These are phyloP conservation scores for Staurois parvus DNA, from an alignment of 2,797 vertebrate genomes.

Conservation along the genomic window DNA sequence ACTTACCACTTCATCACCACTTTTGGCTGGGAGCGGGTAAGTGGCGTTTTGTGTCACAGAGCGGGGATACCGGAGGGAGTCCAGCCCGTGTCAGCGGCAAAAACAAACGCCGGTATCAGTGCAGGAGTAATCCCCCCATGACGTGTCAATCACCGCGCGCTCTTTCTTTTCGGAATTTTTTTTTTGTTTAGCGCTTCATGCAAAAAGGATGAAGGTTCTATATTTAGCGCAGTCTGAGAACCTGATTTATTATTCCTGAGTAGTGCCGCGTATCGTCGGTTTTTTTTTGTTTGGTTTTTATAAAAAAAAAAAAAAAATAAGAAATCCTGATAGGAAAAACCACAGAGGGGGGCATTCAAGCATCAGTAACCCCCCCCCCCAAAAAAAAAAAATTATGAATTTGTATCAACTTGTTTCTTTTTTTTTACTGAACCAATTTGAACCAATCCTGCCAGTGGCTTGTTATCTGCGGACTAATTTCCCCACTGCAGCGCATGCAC, in stretches of 20 bases:
- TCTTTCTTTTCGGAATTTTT: background rate
- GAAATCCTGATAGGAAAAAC: too few species aligned
- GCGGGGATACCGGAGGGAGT: slow-evolving; percentile 27
- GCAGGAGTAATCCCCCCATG: background rate
- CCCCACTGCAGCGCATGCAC: too few species aligned
- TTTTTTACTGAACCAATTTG: too few species aligned
- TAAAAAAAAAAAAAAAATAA: too few species aligned
- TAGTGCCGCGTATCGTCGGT: too few species aligned
- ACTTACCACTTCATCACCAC: slow-evolving; percentile 44
- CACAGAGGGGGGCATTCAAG: too few species aligned
- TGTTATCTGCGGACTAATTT: too few species aligned
- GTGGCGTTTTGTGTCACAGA: slow-evolving; percentile 35
- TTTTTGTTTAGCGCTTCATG: background rate
- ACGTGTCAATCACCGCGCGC: background rate
- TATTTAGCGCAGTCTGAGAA: background rate
- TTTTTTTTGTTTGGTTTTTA: too few species aligned
- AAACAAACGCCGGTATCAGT: background rate
- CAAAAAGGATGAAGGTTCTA: background rate
- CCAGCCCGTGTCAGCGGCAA: background rate
- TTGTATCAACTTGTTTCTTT: too few species aligned
- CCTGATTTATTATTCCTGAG: background rate
- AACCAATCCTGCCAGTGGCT: too few species aligned
- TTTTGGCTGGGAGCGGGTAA: slow-evolving; percentile 33
- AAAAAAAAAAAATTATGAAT: too few species aligned
- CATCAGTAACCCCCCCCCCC: too few species aligned